Evolutionary conservation across 2,888 invertebrate genomes (phyloP).

Genomic region (Resseliella maxima): DNA sequence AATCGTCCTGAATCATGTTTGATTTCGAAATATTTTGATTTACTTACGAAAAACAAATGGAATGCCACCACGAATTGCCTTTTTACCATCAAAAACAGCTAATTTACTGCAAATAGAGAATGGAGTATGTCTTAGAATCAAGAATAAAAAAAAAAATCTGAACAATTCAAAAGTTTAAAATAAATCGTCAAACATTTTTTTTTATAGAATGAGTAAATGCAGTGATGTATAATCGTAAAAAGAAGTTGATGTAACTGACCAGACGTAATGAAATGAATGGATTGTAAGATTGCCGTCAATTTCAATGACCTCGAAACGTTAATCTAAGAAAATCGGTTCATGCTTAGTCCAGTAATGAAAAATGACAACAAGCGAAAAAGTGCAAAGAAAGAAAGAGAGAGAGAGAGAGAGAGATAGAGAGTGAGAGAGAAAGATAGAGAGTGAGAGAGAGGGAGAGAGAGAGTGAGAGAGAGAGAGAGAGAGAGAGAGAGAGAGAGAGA

Average conservation of each 20-base stretch:
- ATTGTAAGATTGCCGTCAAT: conserved; percentile 16
- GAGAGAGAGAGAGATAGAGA: not conserved
- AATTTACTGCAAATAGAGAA: conserved; percentile 80
- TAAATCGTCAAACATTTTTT: not conserved
- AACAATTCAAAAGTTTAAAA: not conserved
- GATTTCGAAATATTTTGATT: not conserved
- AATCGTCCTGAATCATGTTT: not conserved
- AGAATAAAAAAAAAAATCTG: not conserved
- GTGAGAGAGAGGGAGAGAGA: not conserved
- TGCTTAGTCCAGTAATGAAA: not conserved
- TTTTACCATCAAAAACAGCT: conserved; percentile 95
- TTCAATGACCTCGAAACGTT: conserved; percentile 15
- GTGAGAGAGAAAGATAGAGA: not conserved
- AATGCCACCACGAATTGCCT: conserved; percentile 95
- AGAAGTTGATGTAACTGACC: conserved; percentile 41
- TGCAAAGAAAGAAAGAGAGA: not conserved
- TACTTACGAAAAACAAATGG: conserved; percentile 96
- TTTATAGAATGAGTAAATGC: not conserved
- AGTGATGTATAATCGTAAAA: not conserved
- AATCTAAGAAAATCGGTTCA: not conserved
- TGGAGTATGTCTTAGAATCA: not conserved
- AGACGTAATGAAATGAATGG: not conserved
- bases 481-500: not conserved
- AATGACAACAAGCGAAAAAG: not conserved
- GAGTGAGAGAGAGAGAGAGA: not conserved